Base-by-base conservation (phyloP, 2,888 invertebrate genomes). In the Cantharis nigra region DNA sequence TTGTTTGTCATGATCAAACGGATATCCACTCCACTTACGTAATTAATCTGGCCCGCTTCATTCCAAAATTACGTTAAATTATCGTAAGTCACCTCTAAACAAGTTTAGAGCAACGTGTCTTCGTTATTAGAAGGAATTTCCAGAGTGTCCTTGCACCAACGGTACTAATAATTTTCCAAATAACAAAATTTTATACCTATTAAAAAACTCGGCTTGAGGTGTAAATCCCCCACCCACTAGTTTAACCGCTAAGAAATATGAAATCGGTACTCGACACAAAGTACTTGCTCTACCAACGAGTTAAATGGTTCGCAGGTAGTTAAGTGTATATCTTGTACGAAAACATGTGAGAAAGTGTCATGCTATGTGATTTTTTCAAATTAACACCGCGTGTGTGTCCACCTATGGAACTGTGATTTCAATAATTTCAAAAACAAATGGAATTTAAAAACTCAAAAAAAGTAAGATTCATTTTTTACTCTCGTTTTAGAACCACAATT, bases 181-280 rank as follows among this genome's bases (percentile, higher is more conserved):
- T 23, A 70, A 30, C 14, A 74, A 70, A 28, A 49, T n/a, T 33
- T 26, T 28, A 64, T 33, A 49, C 26, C 26, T 11, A 70, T 28
- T 26, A 62, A 69, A 63, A 67, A 23, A 73, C 49, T 49, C 9
- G n/a, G 7, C 49, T 49, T 72, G 30, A 33, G 65, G 71, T 71
- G 70, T 33, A 70, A 62, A 73, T 74, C 74, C 74, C 74, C 74
- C 74, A 74, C 74, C 49, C 49, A 49, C 49, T 49, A n/a, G n/a
- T n/a, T 49, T 13, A 67, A 67, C 23, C 23, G 65, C 23, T 26
- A 16, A 67, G 65, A 67, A 26, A 67, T 23, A 67, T 67, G 65
- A 67, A 67, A 67, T 67, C 65, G 65, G 65, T 67, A 67, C 65
- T 67, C 65, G 26, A 67, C 65, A 67, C 65, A 67, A 71, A 75